phyloP scores from a whole-genome alignment of 2,888 invertebrate genomes.

The Geophilus truncorum region DNA sequence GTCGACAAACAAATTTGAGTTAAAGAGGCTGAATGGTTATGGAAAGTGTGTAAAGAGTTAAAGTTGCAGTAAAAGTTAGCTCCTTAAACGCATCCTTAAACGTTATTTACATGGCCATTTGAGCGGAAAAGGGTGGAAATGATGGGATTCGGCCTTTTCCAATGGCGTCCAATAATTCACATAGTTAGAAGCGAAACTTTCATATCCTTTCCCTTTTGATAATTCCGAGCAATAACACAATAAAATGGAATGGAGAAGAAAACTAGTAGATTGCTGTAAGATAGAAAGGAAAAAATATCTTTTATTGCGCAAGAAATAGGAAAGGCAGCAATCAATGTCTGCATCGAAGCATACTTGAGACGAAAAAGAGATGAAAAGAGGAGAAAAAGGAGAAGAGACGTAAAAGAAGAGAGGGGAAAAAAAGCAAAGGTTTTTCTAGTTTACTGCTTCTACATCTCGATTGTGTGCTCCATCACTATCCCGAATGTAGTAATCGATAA shows the following conservation, averaged over 20 bases:
- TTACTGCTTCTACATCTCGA: conserved; percentile 33
- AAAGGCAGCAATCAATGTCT: background rate
- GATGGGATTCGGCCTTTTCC: background rate
- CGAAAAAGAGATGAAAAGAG: background rate
- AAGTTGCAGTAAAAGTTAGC: no score
- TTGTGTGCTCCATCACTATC: conserved; percentile 33
- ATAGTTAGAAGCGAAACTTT: background rate
- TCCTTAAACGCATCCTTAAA: background rate
- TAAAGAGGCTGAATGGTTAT: no score
- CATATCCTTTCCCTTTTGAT: background rate
- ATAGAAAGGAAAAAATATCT: background rate
- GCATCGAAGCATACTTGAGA: conserved; percentile 23
- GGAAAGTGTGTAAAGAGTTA: no score
- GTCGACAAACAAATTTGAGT: no score
- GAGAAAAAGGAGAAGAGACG: background rate
- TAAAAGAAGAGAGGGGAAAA: background rate
- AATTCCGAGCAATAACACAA: background rate
- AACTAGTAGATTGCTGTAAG: background rate
- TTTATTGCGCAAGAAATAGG: background rate
- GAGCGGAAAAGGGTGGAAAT: background rate
- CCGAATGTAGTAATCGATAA: conserved; percentile 33
- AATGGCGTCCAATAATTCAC: background rate
- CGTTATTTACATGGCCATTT: background rate
- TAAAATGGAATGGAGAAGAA: background rate
- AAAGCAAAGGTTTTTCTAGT: conserved; percentile 32